A percentile compares a stretch with the other conserved stretches of the same genome.
Evolutionary conservation across 2,888 invertebrate species (phyloP).

Genomic region (Herminia tarsipennalis): DNA sequence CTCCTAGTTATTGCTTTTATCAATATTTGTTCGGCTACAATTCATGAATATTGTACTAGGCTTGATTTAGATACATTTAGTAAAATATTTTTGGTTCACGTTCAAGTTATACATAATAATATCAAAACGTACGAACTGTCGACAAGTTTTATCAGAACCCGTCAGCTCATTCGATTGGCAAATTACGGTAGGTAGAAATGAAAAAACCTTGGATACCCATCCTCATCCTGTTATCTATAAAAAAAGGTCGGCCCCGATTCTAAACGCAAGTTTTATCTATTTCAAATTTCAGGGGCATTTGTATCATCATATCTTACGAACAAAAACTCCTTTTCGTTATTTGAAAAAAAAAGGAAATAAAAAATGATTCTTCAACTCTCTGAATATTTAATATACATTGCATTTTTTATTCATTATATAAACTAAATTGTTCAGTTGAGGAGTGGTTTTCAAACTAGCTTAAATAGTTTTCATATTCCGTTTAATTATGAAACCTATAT

Average conservation of each 20-base stretch:
- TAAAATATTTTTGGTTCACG: too few species aligned
- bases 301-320: constrained; percentile 39
- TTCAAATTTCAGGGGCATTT: constrained; percentile 47
- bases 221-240: constrained; percentile 46
- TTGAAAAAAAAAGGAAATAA: too few species aligned
- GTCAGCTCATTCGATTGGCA: constrained; percentile 30
- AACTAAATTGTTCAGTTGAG: too few species aligned
- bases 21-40: neutral
- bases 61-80: neutral
- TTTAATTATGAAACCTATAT: too few species aligned
- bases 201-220: constrained; percentile 37
- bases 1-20: neutral
- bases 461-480: too few species aligned
- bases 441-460: too few species aligned
- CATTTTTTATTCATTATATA: too few species aligned
- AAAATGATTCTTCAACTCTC: too few species aligned
- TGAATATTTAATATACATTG: neutral
- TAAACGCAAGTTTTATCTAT: constrained; percentile 46
- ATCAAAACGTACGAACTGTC: constrained; percentile 8
- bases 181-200: constrained; percentile 34
- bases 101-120: too few species aligned
- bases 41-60: neutral
- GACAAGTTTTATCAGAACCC: constrained; percentile 22
- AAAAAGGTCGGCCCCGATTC: constrained; percentile 47
- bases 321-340: constrained; percentile 21